Conservation (phyloP, 2,797 vertebrate genomes). For the Dallia pectoralis region DNA sequence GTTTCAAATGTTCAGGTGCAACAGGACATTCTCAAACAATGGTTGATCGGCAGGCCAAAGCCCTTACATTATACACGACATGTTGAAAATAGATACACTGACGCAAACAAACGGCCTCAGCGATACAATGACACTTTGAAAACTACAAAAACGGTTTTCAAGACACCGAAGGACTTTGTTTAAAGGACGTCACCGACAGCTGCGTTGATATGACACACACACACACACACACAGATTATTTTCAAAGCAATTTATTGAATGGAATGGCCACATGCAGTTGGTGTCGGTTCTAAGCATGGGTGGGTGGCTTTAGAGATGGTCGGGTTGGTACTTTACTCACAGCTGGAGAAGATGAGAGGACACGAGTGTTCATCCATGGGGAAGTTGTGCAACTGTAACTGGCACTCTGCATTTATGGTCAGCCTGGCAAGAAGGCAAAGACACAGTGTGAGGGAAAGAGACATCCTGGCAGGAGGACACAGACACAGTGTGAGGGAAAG, state of each 20-base stretch:
- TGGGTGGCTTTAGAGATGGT: not conserved
- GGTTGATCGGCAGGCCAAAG: not conserved
- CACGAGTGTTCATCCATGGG: slow-evolving; percentile 97
- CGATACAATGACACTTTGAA: too few relatives aligned
- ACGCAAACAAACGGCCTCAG: too few relatives aligned
- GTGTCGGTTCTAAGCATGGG: not conserved
- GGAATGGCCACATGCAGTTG: not conserved
- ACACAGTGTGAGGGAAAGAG: not conserved
- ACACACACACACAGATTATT: too few relatives aligned
- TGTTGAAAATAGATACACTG: too few relatives aligned
- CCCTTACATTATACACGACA: not conserved
- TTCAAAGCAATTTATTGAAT: not conserved
- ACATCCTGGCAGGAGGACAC: not conserved
- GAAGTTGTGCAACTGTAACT: slow-evolving; percentile 95
- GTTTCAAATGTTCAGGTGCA: not conserved
- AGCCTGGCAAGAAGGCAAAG: slow-evolving; percentile 71
- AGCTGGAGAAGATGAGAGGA: slow-evolving; percentile 96
- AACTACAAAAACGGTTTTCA: too few relatives aligned
- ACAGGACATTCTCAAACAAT: not conserved
- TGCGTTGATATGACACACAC: too few relatives aligned
- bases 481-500: too few relatives aligned
- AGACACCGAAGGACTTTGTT: too few relatives aligned
- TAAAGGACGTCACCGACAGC: too few relatives aligned
- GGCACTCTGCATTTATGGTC: slow-evolving; percentile 95
- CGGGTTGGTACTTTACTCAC: slow-evolving; percentile 77